Conservation (phyloP, 2,888 invertebrate genomes). For the Neelides folsomi region DNA sequence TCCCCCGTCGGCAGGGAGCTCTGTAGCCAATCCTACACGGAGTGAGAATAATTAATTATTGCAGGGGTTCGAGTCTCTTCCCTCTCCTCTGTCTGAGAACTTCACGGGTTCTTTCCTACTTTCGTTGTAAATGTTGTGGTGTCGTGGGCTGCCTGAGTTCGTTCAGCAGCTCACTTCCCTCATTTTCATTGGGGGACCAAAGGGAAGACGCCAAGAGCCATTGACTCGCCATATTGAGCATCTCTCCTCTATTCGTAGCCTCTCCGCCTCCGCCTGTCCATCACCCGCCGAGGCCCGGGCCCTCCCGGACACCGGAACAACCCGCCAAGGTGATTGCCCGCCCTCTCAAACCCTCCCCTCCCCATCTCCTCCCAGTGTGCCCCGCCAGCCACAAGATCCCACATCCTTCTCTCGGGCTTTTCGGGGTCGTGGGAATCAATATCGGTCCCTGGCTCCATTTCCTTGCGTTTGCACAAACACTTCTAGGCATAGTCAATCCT, state of each 20-base stretch:
- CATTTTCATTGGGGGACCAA: conserved; percentile 1
- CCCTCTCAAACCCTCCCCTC: neutral
- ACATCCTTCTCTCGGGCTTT: conserved; percentile 11
- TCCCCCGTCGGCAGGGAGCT: too few species aligned
- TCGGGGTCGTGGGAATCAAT: conserved; percentile 12
- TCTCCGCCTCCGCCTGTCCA: conserved; percentile 9
- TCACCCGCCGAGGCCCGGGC: conserved; percentile 1
- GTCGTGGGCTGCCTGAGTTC: too few species aligned
- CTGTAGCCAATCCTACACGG: neutral
- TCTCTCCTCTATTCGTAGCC: conserved; percentile 11
- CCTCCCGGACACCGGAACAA: neutral
- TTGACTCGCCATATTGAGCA: conserved; percentile 32
- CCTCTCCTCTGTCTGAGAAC: neutral
- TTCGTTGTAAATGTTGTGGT: neutral
- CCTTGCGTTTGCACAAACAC: conserved; percentile 10
- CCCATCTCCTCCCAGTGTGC: neutral
- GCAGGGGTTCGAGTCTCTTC: conserved; percentile 9
- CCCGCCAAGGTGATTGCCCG: neutral
- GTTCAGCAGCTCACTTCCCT: too few species aligned
- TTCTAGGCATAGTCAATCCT: neutral
- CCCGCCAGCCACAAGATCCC: conserved; percentile 3
- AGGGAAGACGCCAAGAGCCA: conserved; percentile 28
- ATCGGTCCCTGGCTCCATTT: conserved; percentile 13
- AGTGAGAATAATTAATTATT: conserved; percentile 25
- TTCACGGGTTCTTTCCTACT: neutral